Base-by-base conservation (phyloP, 2,797 vertebrate genomes). In the Eremophila alpestris region DNA sequence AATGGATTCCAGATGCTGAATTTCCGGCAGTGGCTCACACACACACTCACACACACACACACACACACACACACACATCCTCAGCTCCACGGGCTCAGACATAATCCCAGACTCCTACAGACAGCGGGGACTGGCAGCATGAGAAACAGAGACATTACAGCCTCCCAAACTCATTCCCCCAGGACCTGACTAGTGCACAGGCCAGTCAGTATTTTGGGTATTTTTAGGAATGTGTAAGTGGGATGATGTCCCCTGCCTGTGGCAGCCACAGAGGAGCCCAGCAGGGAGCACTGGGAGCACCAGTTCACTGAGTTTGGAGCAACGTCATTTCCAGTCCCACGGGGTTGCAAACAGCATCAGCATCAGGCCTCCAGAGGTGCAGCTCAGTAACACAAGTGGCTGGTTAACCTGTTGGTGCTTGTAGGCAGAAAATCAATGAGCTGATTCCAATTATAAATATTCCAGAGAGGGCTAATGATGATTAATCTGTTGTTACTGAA, bases 1-100 rank as follows among this genome's bases (percentile, higher is more conserved):
- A 94, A 97, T 97, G 13, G 55, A 65, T 97, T 97, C 96, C 97
- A 97, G 97, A 97, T 96, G 96, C 86, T 5, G 89, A 68, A 64
- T 91, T 96, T 97, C 96, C 87, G 67, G 94, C 91, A 76, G 70
- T 30, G 80, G 85, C 77, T 93, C 10, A 45, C 64, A 43, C 41
- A 23, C 41, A 63, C 41, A n/a, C n/a, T n/a, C n/a, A 41, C 41
- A 55, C 46, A 46, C 41, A 32, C n/a, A 75, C 46, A 46, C 56
- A 63, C 67, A 60, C 83, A 45, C 43, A 67, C 46, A 19, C 13
- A 21, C 41, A 60, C 0, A 64, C 0, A 38, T 87, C 89, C 85
- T 91, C 58, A 65, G 65, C 65, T 96, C 71, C 5, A 0, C 48
- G 36, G 82, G 59, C 75, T 93, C 88, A 93, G 91, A 93, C 81